These are phyloP conservation scores for Stictonetta naevosa DNA, from an alignment of 2,113 vertebrate genomes.

Conservation along the genomic window DNA sequence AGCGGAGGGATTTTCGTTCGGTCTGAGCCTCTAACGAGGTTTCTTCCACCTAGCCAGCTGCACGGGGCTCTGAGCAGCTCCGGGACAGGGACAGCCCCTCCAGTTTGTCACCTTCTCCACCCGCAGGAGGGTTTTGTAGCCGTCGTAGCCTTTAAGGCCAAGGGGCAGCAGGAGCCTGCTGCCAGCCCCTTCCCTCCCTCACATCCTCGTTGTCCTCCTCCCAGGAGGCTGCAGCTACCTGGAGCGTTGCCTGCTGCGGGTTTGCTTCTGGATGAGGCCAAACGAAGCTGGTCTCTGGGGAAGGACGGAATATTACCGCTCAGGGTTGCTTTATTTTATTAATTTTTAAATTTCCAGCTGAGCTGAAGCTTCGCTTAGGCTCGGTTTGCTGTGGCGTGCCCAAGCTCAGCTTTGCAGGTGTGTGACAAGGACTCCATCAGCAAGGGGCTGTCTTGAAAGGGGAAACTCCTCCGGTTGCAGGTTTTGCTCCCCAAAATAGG, in stretches of 20 bases:
- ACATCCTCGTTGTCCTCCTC: background rate
- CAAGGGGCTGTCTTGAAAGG: background rate
- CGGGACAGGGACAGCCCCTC: background rate
- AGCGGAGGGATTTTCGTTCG: slow-evolving; percentile 26
- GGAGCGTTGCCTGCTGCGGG: background rate
- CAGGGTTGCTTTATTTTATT: background rate
- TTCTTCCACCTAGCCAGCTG: background rate
- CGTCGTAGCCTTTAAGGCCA: background rate
- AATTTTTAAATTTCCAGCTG: background rate
- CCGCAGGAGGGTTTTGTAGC: rapidly evolving
- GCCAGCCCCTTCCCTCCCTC: background rate
- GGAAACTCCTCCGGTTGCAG: background rate
- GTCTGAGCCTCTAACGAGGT: background rate
- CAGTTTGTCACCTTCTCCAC: background rate
- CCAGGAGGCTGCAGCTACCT: background rate
- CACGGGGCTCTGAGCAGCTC: background rate
- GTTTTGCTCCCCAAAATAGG: background rate
- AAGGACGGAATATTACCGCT: background rate
- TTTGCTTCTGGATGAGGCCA: background rate
- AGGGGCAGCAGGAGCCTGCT: background rate
- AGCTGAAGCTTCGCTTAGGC: background rate
- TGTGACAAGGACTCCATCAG: rapidly evolving
- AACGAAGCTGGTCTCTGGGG: background rate
- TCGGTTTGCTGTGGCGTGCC: background rate
- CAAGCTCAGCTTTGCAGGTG: background rate